Evolutionary conservation across 2,113 vertebrate genomes (phyloP).

Genomic region (Campylorhamphus procurvoides): DNA sequence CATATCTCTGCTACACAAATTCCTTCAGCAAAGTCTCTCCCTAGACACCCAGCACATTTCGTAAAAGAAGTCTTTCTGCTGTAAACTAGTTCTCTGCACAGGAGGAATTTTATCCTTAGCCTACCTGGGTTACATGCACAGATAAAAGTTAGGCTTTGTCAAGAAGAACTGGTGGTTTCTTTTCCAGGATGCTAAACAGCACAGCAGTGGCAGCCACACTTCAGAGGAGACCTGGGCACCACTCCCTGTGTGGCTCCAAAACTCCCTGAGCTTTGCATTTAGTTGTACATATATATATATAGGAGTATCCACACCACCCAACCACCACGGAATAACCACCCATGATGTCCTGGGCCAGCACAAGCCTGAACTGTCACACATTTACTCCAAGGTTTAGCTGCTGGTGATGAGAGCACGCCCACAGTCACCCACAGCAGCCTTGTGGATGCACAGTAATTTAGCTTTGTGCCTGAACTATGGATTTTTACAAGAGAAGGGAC

Average conservation of each 20-base stretch:
- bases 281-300: background rate
- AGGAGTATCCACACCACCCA: background rate
- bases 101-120: background rate
- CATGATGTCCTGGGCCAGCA: background rate
- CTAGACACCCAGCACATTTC: background rate
- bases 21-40: background rate
- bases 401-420: background rate
- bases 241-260: background rate
- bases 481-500: background rate
- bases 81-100: background rate
- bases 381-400: background rate
- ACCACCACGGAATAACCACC: background rate
- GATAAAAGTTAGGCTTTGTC: background rate
- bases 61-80: background rate
- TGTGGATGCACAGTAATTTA: fast-evolving
- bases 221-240: background rate
- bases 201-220: background rate
- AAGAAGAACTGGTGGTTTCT: background rate
- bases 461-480: background rate
- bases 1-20: background rate
- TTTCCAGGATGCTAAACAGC: background rate
- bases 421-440: background rate
- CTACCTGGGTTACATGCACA: background rate
- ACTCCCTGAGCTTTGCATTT: background rate
- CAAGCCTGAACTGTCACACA: background rate